Evolutionary conservation across 2,113 vertebrate species (phyloP), one percentile per base, ranked within the genome.

Genomic region (Desmodus rotundus): DNA sequence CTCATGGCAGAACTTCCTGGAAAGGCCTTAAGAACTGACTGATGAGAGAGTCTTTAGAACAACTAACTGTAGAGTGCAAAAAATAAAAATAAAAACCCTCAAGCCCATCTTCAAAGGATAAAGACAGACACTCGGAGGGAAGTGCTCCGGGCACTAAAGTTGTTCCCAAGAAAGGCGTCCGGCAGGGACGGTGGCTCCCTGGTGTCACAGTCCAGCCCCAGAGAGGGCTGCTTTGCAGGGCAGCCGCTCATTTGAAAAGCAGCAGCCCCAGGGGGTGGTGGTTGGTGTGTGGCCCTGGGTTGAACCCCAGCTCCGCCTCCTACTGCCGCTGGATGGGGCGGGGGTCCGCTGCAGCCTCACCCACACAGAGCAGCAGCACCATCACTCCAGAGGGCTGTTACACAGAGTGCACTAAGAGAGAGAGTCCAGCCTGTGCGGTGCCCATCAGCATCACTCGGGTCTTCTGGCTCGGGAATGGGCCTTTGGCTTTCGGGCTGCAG

Each of bases 381-480:
- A 1, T 33, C 26, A 28, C 1, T 80, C 43, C 43, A 12, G 16
- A 43, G 16, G n/a, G 45, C 74, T 12, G 24, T 38, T 10, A 7
- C 0, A 0, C 19, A 15, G 22, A 26, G 24, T 6, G 3, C 3
- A 0, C 5, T 20, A 24, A 11, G 13, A 26, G 52, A 1, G 31
- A 9, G 31, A 17, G 19, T 9, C 7, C 0, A 36, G 36, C 26
- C 54, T 0, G 2, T 15, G 56, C n/a, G 4, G 45, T 1, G 33
- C 58, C 67, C 9, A 0, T 3, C n/a, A 1, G 36, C 7, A 3
- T 7, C 38, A 2, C 14, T n/a, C 16, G 6, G 70, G 65, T 54
- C 87, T 45, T 13, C 52, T 22, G 1, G 13, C n/a, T 65, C n/a
- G 26, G 22, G 43, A 19, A 6, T 22, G 38, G 36, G 28, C 84